Percentiles rank a stretch among this genome's conserved stretches.
Evolutionary conservation across 2,888 invertebrate genomes (phyloP).

Genomic region (Anticlea derivata): DNA sequence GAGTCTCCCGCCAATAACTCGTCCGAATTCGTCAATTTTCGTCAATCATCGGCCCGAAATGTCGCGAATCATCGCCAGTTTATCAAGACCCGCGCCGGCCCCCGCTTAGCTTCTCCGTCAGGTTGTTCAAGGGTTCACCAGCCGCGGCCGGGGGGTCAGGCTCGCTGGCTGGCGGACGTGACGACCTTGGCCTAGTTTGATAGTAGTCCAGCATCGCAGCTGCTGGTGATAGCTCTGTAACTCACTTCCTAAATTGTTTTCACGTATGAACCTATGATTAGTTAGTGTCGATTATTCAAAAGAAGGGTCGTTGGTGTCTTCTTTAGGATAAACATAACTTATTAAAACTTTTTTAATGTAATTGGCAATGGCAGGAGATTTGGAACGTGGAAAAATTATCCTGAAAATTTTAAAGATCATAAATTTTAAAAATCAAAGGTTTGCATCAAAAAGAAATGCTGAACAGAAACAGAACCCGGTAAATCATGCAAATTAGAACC

Average conservation of each 20-base stretch:
- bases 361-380: too few relatives aligned
- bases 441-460: too few relatives aligned
- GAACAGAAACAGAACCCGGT: too few relatives aligned
- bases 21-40: constrained; percentile 58
- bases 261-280: too few relatives aligned
- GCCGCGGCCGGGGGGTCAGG: constrained; percentile 53
- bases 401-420: too few relatives aligned
- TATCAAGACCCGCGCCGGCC: constrained; percentile 45
- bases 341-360: too few relatives aligned
- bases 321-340: too few relatives aligned
- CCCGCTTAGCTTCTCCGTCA: constrained; percentile 34
- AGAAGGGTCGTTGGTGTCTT: too few relatives aligned
- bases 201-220: constrained; percentile 50
- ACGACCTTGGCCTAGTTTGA: constrained; percentile 75
- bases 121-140: constrained; percentile 40
- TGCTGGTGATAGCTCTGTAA: constrained; percentile 55
- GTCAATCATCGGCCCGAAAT: constrained; percentile 49
- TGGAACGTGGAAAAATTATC: too few relatives aligned
- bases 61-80: constrained; percentile 40
- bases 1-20: constrained; percentile 31
- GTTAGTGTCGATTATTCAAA: too few relatives aligned
- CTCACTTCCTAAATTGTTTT: constrained; percentile 62
- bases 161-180: constrained; percentile 50
- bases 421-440: neutral
- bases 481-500: too few relatives aligned